Evolutionary conservation across 2,113 vertebrate genomes (phyloP).

Genomic region (Dolichotis patagonum): DNA sequence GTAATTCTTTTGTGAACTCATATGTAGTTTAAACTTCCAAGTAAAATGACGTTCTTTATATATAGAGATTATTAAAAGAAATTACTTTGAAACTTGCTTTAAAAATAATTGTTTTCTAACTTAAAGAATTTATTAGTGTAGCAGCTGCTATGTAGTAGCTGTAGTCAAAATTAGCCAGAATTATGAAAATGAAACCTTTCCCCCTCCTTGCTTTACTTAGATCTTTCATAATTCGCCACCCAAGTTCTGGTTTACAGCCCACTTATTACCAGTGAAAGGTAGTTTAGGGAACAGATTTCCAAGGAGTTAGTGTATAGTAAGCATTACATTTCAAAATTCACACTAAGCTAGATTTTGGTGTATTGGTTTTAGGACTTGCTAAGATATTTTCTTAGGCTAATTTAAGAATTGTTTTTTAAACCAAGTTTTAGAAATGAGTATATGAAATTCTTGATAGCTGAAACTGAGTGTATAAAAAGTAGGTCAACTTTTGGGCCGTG

Average conservation of each 20-base stretch:
- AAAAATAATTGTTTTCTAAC: background rate
- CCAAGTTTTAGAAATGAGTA: conserved; percentile 2
- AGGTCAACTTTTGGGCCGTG: background rate
- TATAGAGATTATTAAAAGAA: conserved; percentile 41
- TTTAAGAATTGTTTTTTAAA: background rate
- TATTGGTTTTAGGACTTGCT: background rate
- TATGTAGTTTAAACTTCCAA: background rate
- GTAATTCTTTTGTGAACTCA: background rate
- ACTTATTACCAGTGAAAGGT: background rate
- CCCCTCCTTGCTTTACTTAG: background rate
- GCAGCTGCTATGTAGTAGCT: background rate
- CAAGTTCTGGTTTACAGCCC: background rate
- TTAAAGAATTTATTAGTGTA: background rate
- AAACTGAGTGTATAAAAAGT: background rate
- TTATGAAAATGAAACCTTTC: background rate
- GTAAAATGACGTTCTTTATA: background rate
- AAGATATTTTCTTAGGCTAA: background rate
- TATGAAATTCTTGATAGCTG: background rate
- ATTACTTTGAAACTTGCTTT: background rate
- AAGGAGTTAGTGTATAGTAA: background rate
- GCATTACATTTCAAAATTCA: conserved; percentile 13
- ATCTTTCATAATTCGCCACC: background rate
- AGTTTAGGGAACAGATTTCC: background rate
- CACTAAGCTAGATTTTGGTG: background rate
- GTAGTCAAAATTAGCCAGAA: background rate